Evolutionary conservation across 2,797 vertebrate genomes (phyloP).

Genomic region (Oreochromis mossambicus): DNA sequence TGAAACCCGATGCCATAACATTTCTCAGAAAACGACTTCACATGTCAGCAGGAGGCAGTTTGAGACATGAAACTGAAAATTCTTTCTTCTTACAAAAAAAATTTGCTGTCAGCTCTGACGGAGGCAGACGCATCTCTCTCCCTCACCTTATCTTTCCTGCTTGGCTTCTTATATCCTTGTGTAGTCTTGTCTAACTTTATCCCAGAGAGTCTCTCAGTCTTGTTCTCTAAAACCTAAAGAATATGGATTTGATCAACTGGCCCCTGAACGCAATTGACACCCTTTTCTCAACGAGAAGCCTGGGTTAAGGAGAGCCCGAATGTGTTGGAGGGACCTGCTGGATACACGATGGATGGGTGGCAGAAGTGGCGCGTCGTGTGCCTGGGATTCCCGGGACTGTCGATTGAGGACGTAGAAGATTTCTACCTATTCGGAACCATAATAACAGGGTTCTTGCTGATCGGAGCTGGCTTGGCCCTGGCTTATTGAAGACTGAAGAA

Average conservation of each 20-base stretch:
- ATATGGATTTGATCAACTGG: not conserved
- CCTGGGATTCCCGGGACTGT: not conserved
- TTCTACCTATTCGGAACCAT: not conserved
- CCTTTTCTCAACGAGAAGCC: not conserved
- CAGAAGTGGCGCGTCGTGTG: accelerated
- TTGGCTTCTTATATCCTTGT: not conserved
- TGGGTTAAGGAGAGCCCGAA: not conserved
- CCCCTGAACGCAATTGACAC: not conserved
- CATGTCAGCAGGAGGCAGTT: not conserved
- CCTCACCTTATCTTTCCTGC: not conserved
- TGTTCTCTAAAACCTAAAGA: not conserved
- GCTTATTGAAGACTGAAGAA: not conserved
- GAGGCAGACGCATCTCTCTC: not conserved
- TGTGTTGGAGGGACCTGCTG: not conserved
- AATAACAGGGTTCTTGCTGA: not conserved
- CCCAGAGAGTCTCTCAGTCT: not conserved
- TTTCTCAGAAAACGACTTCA: not conserved
- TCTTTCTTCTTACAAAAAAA: not conserved
- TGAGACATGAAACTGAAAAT: not conserved
- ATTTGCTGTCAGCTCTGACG: accelerated
- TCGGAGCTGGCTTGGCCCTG: not conserved
- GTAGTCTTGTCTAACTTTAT: not conserved
- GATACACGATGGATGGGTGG: not conserved
- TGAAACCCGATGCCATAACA: not conserved
- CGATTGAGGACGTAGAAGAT: not conserved